phyloP scores from a whole-genome alignment of 1,140 invertebrate genomes.

The Teleopsis dalmanni region DNA sequence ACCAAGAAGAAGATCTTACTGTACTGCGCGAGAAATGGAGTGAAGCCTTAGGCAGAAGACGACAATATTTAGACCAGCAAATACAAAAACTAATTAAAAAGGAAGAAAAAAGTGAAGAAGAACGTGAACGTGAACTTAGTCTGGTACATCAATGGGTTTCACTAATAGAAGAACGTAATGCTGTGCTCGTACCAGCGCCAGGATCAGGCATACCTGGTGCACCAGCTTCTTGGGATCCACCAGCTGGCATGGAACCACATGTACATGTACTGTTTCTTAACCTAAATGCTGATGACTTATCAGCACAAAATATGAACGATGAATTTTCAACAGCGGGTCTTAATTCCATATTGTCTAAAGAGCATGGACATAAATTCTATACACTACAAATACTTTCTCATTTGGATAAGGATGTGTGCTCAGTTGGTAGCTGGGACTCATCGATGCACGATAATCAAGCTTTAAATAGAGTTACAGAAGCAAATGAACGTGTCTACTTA shows the following conservation, averaged over 20 bases:
- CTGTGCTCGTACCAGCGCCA: slow-evolving; percentile 87
- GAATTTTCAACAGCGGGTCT: slow-evolving; percentile 75
- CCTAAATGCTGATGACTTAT: slow-evolving; percentile 90
- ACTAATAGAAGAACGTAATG: slow-evolving; percentile 93
- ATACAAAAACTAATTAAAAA: slow-evolving; percentile 69
- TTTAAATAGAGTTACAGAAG: slow-evolving; percentile 78
- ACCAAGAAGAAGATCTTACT: slow-evolving; percentile 93
- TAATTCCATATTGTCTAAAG: slow-evolving; percentile 88
- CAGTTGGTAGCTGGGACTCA: slow-evolving; percentile 91
- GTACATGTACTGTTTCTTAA: slow-evolving; percentile 96
- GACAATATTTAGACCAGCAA: slow-evolving; percentile 89
- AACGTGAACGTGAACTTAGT: slow-evolving; percentile 87
- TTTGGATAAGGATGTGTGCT: slow-evolving; percentile 82
- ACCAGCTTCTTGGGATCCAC: slow-evolving; percentile 86
- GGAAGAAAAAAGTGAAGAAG: slow-evolving; percentile 87
- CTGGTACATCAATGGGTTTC: slow-evolving; percentile 94
- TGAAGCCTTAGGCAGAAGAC: slow-evolving; percentile 74
- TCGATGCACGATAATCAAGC: slow-evolving; percentile 89
- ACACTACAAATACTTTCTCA: slow-evolving; percentile 78
- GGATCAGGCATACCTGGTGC: slow-evolving; percentile 95
- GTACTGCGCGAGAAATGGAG: slow-evolving; percentile 87
- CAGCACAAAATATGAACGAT: slow-evolving; percentile 70
- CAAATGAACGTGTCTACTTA: slow-evolving; percentile 81
- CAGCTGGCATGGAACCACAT: slow-evolving; percentile 89
- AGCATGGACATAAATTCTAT: slow-evolving; percentile 86